Base-by-base conservation (phyloP, 1,140 invertebrate genomes). In the Berghia stephanieae region DNA sequence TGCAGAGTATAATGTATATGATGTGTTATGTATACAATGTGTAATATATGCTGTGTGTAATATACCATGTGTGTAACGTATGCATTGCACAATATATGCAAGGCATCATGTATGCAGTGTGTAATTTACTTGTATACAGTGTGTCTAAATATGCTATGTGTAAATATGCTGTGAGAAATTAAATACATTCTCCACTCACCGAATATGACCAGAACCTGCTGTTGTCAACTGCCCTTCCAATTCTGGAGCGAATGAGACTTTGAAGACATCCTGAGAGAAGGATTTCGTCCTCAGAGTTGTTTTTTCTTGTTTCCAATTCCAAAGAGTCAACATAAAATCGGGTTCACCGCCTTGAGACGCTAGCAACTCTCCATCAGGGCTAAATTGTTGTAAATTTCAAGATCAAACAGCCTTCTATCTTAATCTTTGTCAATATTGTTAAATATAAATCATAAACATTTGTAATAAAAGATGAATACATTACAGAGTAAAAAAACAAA, bases 251-350 rank as follows among this genome's bases (percentile, higher is more conserved):
- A 97, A 96, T 82, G 93, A 93, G 0, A 94, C 93, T 73, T 93
- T 92, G 73, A 92, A 93, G 6, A 97, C 93, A 72, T 89, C 88
- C 85, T 94, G 94, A 34, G 93, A 93, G 85, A 95, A 94, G 0
- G 95, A 95, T 86, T 95, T 94, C 2, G 92, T 93, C 66, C 93
- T 91, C 18, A 96, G 89, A 27, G 95, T 89, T 77, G 95, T 94
- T 77, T 90, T 91, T 66, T 93, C 93, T 13, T 92, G 90, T 83
- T 93, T 91, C 95, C 96, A 97, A 82, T 94, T 92, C 95, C 95
- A 98, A 71, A 97, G 92, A 0, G 95, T 96, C 31, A 97, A 91
- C 83, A 94, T 93, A 84, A 93, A 95, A 88, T 98, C 96, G 0
- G 96, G 95, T 77, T 94, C 92, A 21, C 93, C 93, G 3, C 94